Percentiles rank a stretch among this genome's conserved stretches.
These are phyloP conservation scores for Charina bottae DNA, from an alignment of 2,113 vertebrate genomes.

Conservation along the genomic window DNA sequence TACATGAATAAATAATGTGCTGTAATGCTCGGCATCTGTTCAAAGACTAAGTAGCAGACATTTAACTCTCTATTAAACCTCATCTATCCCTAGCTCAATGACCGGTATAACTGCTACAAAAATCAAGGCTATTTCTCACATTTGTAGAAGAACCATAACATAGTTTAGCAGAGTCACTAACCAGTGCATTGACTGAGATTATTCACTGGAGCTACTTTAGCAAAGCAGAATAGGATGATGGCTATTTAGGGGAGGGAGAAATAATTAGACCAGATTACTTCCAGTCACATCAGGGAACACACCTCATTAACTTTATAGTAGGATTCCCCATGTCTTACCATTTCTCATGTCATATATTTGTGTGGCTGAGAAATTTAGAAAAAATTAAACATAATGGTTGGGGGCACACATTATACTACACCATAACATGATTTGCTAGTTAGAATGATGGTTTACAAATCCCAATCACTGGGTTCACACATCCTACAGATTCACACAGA, in stretches of 20 bases:
- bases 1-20: constrained; percentile 32
- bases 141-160: not conserved
- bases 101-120: constrained; percentile 44
- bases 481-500: not conserved
- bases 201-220: constrained; percentile 43
- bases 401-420: not conserved
- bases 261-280: constrained; percentile 51
- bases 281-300: constrained; percentile 59
- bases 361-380: constrained; percentile 70
- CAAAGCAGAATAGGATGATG: constrained; percentile 1
- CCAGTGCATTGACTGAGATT: constrained; percentile 37
- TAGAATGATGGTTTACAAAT: not conserved
- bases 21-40: not conserved
- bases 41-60: constrained; percentile 12
- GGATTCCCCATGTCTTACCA: constrained; percentile 59
- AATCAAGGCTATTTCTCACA: constrained; percentile 49
- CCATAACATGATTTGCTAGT: not conserved
- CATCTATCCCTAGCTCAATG: constrained; percentile 27
- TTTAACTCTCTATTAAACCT: constrained; percentile 39
- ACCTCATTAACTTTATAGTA: constrained; percentile 74
- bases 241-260: constrained; percentile 44
- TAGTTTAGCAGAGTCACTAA: constrained; percentile 44
- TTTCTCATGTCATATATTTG: constrained; percentile 60
- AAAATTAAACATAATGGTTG: constrained; percentile 54
- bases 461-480: not conserved